A percentile compares a stretch with the other conserved stretches of the same genome.
phyloP scores from a whole-genome alignment of 2,888 invertebrate species.

The Chelonus formosanus region DNA sequence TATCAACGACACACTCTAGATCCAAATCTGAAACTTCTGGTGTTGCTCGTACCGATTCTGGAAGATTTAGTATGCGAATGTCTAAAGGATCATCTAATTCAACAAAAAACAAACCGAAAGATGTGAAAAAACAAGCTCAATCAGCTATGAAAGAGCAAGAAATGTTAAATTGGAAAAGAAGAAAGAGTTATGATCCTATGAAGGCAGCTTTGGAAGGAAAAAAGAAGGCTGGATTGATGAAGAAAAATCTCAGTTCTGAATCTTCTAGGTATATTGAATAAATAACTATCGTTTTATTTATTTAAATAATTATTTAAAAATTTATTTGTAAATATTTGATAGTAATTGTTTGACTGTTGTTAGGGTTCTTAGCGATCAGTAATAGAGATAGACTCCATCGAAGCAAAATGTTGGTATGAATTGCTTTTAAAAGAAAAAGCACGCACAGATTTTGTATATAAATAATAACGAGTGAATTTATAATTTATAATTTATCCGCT shows the following conservation, averaged over 20 bases:
- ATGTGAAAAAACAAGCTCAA: conserved; percentile 55
- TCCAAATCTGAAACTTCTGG: conserved; percentile 47
- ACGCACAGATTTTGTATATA: conserved; percentile 11
- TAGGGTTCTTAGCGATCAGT: conserved; percentile 58
- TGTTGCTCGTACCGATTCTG: conserved; percentile 54
- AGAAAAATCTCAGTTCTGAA: conserved; percentile 47
- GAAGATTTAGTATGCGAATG: conserved; percentile 51
- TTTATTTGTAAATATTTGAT: conserved; percentile 3
- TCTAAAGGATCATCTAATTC: conserved; percentile 45
- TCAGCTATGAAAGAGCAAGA: conserved; percentile 81
- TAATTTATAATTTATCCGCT: background rate
- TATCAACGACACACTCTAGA: conserved; percentile 5
- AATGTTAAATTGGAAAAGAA: conserved; percentile 94
- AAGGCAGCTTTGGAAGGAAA: conserved; percentile 90
- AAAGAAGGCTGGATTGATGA: conserved; percentile 66
- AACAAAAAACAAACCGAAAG: conserved; percentile 50
- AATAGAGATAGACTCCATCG: conserved; percentile 53
- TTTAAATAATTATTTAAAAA: conserved; percentile 4
- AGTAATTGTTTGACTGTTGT: conserved; percentile 44
- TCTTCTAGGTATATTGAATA: conserved; percentile 55
- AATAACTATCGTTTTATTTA: background rate
- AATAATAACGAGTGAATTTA: conserved; percentile 13
- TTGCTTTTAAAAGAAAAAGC: conserved; percentile 40
- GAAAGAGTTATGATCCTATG: conserved; percentile 95
- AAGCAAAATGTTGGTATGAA: conserved; percentile 52